These are phyloP conservation scores for Oreonectes daqikongensis DNA, from an alignment of 2,797 vertebrate species.

Conservation along the genomic window DNA sequence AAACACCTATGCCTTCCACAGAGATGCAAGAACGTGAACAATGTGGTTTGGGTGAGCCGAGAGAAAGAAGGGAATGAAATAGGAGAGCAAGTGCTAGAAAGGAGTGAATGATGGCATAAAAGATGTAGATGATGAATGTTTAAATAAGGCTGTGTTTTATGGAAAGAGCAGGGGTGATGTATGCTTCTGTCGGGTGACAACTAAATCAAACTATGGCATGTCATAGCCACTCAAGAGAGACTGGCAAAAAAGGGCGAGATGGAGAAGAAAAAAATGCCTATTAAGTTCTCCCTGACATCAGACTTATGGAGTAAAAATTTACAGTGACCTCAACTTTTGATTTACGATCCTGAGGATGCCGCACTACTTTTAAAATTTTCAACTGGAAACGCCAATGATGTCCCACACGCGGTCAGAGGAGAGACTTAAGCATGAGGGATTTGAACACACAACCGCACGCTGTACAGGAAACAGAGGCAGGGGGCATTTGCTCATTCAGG, in stretches of 20 bases:
- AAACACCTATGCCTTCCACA: conserved; percentile 7
- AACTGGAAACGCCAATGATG: conserved; percentile 7
- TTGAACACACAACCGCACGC: background rate
- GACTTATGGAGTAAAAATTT: background rate
- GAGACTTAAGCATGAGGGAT: background rate
- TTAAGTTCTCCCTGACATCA: conserved; percentile 19
- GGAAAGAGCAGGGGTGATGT: conserved; percentile 29
- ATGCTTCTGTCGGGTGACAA: conserved; percentile 31
- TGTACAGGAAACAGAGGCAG: conserved; percentile 25
- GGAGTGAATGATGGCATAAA: conserved; percentile 37
- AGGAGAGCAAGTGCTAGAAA: background rate
- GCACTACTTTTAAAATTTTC: background rate
- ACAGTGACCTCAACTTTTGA: background rate
- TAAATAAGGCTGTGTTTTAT: conserved; percentile 34
- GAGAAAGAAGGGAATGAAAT: conserved; percentile 17
- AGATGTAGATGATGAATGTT: conserved; percentile 52
- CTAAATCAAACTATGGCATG: conserved; percentile 36
- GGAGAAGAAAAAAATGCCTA: background rate
- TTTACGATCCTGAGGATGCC: background rate
- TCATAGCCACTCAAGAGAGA: conserved; percentile 23
- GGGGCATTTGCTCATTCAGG: conserved; percentile 33
- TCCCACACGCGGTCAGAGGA: background rate
- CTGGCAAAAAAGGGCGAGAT: conserved; percentile 9
- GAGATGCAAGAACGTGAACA: background rate
- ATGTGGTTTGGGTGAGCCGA: background rate